Percentiles rank a stretch among this genome's conserved stretches.
These are phyloP conservation scores for Vulpes vulpes DNA, from an alignment of 2,113 vertebrate genomes.

Conservation along the genomic window DNA sequence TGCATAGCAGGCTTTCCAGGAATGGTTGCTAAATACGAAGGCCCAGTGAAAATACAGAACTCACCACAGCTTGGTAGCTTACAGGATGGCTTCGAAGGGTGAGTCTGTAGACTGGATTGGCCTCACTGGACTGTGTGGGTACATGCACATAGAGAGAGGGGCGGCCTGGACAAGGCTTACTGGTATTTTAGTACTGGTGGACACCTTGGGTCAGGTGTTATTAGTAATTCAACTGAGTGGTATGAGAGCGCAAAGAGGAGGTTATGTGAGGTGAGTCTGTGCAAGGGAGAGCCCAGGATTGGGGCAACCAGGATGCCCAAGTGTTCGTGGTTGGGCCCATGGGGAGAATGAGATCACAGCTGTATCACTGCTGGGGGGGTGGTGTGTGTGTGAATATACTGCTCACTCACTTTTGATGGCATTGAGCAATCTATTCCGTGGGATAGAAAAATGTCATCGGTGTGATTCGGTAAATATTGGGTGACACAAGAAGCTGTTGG, in stretches of 20 bases:
- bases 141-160: rapidly evolving
- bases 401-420: not conserved
- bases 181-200: not conserved
- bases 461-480: not conserved
- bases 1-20: not conserved
- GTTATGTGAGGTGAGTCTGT: not conserved
- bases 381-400: not conserved
- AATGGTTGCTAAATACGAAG: not conserved
- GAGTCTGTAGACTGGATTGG: not conserved
- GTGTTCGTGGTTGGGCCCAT: not conserved
- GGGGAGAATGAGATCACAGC: not conserved
- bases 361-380: rapidly evolving
- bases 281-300: no score
- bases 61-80: rapidly evolving
- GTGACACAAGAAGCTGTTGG: not conserved
- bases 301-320: no score
- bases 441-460: not conserved
- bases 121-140: rapidly evolving
- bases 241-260: not conserved
- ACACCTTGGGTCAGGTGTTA: not conserved
- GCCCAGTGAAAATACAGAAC: not conserved
- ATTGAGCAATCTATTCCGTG: not conserved
- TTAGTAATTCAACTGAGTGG: not conserved
- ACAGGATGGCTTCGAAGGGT: not conserved
- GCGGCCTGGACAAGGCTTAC: not conserved